Base-by-base conservation (phyloP, 1,140 invertebrate genomes). In the Cydia strobilella region DNA sequence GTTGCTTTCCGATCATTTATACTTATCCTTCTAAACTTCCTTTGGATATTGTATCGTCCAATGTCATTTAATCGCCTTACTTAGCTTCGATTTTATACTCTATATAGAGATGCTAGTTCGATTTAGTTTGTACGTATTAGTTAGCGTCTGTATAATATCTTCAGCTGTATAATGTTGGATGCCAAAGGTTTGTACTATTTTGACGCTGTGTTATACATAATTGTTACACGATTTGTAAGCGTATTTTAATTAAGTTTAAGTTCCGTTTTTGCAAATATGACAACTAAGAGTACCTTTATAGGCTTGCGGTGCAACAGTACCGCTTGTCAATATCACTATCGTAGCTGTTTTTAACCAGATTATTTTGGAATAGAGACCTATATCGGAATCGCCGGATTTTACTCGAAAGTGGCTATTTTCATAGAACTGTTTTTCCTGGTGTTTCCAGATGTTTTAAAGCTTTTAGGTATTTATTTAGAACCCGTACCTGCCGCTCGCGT, bases 401-500 rank as follows among this genome's bases (percentile, higher is more conserved):
- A 84, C 82, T 82, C 71, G 80, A 84, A 75, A 73, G 81, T 75
- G 59, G 75, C 84, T 90, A 91, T 90, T 91, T 91, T 91, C 85
- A 75, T 90, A 91, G 77, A 51, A 76, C 77, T 80, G 77, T 90
- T 89, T 86, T 87, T 79, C 80, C 76, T 73, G 81, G 77, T 82
- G 73, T 73, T 71, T 74, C 75, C 62, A 77, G 66, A 74, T 31
- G 54, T 82, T 74, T 79, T 81, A 78, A 71, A 54, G 18, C 63
- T 72, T 74, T 72, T 73, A 63, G 71, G 45, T 66, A 69, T 74
- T 71, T 66, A 18, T 13, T 31, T 75, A 35, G 62, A 65, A 73
- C 74, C 54, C 48, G 71, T 31, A 31, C 75, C 65, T 35, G 76
- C 76, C 73, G 66, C 59, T 71, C 59, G 63, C 75, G 23, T 75